phyloP scores from a whole-genome alignment of 2,797 vertebrate genomes.

The Hoplostethus mediterraneus region DNA sequence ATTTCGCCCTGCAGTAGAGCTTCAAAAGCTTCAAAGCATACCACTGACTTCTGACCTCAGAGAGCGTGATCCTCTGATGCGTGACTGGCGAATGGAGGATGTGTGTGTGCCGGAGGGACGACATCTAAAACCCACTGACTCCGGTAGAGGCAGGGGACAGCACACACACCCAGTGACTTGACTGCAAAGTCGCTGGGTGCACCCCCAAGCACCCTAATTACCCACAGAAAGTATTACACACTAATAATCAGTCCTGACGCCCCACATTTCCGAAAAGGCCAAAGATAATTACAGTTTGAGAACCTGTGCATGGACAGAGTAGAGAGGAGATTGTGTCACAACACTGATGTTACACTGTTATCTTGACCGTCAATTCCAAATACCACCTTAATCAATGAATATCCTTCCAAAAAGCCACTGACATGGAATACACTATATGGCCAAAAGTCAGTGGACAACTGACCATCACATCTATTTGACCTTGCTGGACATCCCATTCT shows the following conservation, averaged over 20 bases:
- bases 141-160: conserved; percentile 17
- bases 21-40: conserved; percentile 73
- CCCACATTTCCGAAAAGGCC: conserved; percentile 77
- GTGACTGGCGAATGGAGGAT: conserved; percentile 47
- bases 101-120: conserved; percentile 19
- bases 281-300: conserved; percentile 61
- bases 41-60: conserved; percentile 64
- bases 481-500: too few species aligned
- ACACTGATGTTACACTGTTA: conserved; percentile 15
- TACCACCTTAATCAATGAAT: conserved; percentile 5
- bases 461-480: too few species aligned
- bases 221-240: conserved; percentile 44
- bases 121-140: conserved; percentile 34
- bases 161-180: conserved; percentile 16
- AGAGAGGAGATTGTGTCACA: conserved; percentile 31
- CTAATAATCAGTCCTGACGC: conserved; percentile 49
- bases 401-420: neutral
- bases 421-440: neutral
- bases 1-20: conserved; percentile 48
- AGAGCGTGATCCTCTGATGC: conserved; percentile 60
- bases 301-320: conserved; percentile 28
- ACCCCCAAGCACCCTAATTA: conserved; percentile 59
- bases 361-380: conserved; percentile 24
- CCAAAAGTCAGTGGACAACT: too few species aligned
- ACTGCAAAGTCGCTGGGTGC: conserved; percentile 40